Evolutionary conservation across 2,888 invertebrate genomes (phyloP).

Genomic region (Drosophila vallismaia): DNA sequence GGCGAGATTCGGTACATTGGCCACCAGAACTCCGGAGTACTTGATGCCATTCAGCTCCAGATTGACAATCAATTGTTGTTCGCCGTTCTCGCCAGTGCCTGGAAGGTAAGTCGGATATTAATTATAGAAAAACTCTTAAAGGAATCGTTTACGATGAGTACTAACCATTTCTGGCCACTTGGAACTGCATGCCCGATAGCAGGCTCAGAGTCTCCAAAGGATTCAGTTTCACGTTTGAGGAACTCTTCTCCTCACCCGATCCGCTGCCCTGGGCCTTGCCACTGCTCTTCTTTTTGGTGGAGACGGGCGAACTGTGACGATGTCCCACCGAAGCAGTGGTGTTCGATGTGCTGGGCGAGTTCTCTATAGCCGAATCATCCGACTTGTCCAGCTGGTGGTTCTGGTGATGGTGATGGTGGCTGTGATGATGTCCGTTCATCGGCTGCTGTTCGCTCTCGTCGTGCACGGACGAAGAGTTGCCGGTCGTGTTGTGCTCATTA

Average conservation of each 20-base stretch:
- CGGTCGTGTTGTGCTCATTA: slow-evolving; percentile 70
- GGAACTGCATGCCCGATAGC: slow-evolving; percentile 86
- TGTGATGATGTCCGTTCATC: slow-evolving; percentile 68
- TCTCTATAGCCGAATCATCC: slow-evolving; percentile 81
- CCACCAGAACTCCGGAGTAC: slow-evolving; percentile 97
- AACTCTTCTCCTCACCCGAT: slow-evolving; percentile 11
- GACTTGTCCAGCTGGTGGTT: slow-evolving; percentile 74
- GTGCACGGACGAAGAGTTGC: slow-evolving; percentile 68
- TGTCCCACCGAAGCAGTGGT: slow-evolving; percentile 60
- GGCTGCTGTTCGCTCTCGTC: slow-evolving; percentile 66
- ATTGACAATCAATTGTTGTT: slow-evolving; percentile 95
- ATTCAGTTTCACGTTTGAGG: slow-evolving; percentile 47
- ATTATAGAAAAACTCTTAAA: background rate
- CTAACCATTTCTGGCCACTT: slow-evolving; percentile 94
- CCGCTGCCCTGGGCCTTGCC: slow-evolving; percentile 50
- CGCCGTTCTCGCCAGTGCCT: slow-evolving; percentile 93
- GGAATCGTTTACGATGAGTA: slow-evolving; percentile 37
- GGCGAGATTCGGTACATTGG: slow-evolving; percentile 80
- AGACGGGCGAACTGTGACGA: slow-evolving; percentile 75
- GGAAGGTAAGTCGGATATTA: slow-evolving; percentile 33
- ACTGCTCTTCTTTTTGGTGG: slow-evolving; percentile 74
- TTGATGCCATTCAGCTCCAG: slow-evolving; percentile 98
- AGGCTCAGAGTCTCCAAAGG: slow-evolving; percentile 68
- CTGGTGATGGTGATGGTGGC: slow-evolving; percentile 53
- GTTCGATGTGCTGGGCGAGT: slow-evolving; percentile 79